Percentiles rank a stretch among this genome's conserved stretches.
Evolutionary conservation across 2,888 invertebrate species (phyloP).

Genomic region (Hyposoter didymator): DNA sequence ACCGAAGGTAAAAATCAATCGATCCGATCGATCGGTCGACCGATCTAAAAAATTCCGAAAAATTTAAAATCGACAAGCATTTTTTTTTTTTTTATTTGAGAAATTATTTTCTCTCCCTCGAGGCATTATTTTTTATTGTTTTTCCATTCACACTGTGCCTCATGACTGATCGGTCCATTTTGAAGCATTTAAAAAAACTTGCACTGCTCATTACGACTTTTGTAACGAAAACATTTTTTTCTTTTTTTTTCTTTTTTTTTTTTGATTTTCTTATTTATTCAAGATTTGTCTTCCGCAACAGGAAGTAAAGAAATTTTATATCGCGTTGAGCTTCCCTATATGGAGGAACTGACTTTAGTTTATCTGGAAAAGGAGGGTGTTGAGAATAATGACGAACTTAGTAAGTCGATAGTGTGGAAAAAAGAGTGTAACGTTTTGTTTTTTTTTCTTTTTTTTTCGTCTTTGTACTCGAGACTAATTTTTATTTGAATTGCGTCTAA

Average conservation of each 20-base stretch:
- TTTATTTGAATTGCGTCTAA: slow-evolving; percentile 32
- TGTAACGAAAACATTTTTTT: slow-evolving; percentile 41
- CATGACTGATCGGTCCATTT: slow-evolving; percentile 14
- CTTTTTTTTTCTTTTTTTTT: slow-evolving; percentile 36
- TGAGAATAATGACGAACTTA: slow-evolving; percentile 84
- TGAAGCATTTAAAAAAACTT: background rate
- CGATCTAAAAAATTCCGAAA: background rate
- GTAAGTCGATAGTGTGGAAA: slow-evolving; percentile 79
- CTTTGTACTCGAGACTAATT: slow-evolving; percentile 53
- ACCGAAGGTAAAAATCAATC: slow-evolving; percentile 91
- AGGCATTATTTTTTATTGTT: slow-evolving; percentile 29
- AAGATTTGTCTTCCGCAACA: slow-evolving; percentile 80
- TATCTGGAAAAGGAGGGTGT: slow-evolving; percentile 94
- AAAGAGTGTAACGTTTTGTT: slow-evolving; percentile 60
- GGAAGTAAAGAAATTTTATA: slow-evolving; percentile 93
- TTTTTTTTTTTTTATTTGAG: slow-evolving; percentile 11
- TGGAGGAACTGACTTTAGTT: slow-evolving; percentile 97
- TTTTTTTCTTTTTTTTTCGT: no score
- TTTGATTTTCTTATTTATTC: slow-evolving; percentile 71
- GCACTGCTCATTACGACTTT: slow-evolving; percentile 38
- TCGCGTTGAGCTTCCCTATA: slow-evolving; percentile 96
- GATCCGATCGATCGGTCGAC: no score
- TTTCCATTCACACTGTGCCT: background rate
- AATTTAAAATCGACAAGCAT: background rate
- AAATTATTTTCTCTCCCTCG: no score